These are phyloP conservation scores for Accipiter virgatus DNA, from an alignment of 2,113 vertebrate genomes.

Conservation along the genomic window DNA sequence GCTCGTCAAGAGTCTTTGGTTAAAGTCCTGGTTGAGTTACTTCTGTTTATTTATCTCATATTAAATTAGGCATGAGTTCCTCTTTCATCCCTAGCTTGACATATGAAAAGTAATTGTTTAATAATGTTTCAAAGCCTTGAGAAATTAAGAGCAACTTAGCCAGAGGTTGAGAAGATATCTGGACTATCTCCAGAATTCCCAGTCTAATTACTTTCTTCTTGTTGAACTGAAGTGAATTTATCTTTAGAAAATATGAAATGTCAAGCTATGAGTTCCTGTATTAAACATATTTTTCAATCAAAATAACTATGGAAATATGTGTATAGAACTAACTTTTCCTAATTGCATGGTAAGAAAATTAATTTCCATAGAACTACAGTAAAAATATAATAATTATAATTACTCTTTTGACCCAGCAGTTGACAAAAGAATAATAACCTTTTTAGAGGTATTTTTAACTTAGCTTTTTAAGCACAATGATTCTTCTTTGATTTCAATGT, in stretches of 20 bases:
- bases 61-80: conserved; percentile 24
- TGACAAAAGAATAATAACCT: conserved; percentile 2
- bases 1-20: not conserved
- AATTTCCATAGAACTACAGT: conserved; percentile 13
- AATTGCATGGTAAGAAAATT: conserved; percentile 19
- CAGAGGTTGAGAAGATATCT: conserved; percentile 60
- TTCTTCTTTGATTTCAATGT: not conserved
- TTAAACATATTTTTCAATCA: conserved; percentile 40
- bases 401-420: not conserved
- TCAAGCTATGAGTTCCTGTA: conserved; percentile 22
- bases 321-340: not conserved
- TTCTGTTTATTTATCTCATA: conserved; percentile 49
- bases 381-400: not conserved
- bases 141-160: conserved; percentile 40
- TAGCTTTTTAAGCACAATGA: not conserved
- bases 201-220: conserved; percentile 60
- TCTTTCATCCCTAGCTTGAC: not conserved
- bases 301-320: conserved; percentile 40
- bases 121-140: conserved; percentile 18
- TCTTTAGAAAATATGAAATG: conserved; percentile 52
- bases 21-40: conserved; percentile 41
- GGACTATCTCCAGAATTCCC: conserved; percentile 62
- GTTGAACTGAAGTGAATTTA: conserved; percentile 35
- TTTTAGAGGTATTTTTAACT: conserved; percentile 9
- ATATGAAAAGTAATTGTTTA: conserved; percentile 35